These are phyloP conservation scores for Solenodon paradoxus DNA, from an alignment of 2,113 vertebrate species.

Conservation along the genomic window DNA sequence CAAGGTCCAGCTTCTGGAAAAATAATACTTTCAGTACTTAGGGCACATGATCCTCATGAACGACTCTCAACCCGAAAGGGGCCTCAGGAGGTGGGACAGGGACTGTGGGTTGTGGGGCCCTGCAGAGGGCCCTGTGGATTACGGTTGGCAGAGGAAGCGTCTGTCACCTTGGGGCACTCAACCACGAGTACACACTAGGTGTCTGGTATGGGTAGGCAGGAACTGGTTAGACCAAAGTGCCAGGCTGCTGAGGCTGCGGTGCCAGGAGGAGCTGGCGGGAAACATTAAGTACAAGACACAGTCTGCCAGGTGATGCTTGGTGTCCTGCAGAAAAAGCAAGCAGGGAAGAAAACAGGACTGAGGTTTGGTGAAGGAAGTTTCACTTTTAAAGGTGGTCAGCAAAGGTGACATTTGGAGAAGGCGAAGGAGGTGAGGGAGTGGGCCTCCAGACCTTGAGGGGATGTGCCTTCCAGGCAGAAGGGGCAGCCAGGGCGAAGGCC, in stretches of 20 bases:
- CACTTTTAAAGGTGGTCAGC: neutral
- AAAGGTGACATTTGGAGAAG: neutral
- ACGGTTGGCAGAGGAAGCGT: neutral
- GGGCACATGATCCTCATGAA: neutral
- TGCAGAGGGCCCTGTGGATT: neutral
- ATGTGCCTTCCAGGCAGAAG: neutral
- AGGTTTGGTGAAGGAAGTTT: neutral
- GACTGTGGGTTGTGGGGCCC: neutral
- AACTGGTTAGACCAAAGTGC: neutral
- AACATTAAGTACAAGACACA: neutral
- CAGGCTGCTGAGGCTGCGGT: neutral
- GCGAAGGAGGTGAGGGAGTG: neutral
- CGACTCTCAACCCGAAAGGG: neutral
- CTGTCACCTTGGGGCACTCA: neutral
- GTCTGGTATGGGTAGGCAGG: too few species aligned
- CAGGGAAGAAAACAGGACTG: neutral
- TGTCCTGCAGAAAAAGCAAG: neutral
- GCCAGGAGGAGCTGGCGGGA: neutral
- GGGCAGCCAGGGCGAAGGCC: neutral
- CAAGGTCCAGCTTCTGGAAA: neutral
- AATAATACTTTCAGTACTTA: neutral
- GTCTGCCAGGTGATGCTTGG: neutral
- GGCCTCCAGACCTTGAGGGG: neutral
- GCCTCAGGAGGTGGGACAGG: neutral
- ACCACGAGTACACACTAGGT: neutral